Base-by-base conservation (phyloP, 2,888 invertebrate species). In the Epistrophella euchroma region DNA sequence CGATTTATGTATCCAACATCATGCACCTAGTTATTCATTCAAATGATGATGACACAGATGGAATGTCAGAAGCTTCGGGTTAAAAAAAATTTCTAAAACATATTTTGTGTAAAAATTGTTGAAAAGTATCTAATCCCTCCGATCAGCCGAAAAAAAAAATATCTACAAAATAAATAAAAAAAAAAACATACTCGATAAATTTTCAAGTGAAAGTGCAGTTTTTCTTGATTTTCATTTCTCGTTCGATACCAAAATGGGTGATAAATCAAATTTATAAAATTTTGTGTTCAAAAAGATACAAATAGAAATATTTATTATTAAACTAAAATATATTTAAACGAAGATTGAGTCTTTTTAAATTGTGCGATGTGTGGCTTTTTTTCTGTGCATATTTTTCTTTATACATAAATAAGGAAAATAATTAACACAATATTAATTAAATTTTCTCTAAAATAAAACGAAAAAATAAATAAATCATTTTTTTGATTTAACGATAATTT, bases 191-290 rank as follows among this genome's bases (percentile, higher is more conserved):
- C 32, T 47, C 47, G 32, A 76, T 58, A 72, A 72, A 73, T 73
- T 58, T 85, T 70, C 64, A 50, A 86, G 86, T 86, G 86, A 86
- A 86, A 86, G 86, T 86, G 86, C 62, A 62, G 25, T 52, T 64
- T 60, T 81, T 72, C 68, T 62, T 64, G 37, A 45, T 47, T n/a
- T 71, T 66, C 70, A 13, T 37, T 52, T 72, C 52, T 60, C 28
- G 25, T 47, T 56, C 17, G 2, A 37, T 88, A 88, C 88, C 88
- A 62, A 75, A 55, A 75, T 40, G 15, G 9, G 22, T 22, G 60
- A 60, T 60, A 40, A 40, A 60, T 83, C 70, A 87, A 88, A 70
- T 37, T 60, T 37, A 50, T 22, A 22, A 64, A 35, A 35, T 22
- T 35, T 4, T n/a, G 32, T 66, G 68, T 5, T 22, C 88, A 88